These are phyloP conservation scores for Chironex yamaguchii DNA, from an alignment of 30 jellyfish, hydroid and myxozoan species.

Conservation along the genomic window DNA sequence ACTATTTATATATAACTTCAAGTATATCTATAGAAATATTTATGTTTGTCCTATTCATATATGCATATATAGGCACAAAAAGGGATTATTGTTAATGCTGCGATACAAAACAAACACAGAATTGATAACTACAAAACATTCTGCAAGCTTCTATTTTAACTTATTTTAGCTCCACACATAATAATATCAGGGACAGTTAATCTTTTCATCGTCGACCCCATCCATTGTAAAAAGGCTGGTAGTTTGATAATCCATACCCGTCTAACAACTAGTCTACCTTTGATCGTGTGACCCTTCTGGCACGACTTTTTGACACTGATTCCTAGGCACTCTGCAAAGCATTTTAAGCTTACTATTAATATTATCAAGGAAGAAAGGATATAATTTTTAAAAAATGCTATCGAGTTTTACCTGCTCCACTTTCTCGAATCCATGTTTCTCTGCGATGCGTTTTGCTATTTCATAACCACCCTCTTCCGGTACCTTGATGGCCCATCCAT, in stretches of 20 bases:
- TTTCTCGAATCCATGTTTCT: conserved; percentile 94
- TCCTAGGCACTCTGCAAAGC: neutral
- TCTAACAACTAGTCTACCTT: no score
- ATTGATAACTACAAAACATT: no score
- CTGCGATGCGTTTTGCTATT: conserved; percentile 91
- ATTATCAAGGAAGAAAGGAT: neutral
- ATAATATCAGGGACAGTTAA: neutral
- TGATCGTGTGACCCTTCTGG: neutral
- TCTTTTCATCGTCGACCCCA: neutral
- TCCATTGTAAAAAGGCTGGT: neutral
- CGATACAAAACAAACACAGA: no score
- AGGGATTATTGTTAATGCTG: no score
- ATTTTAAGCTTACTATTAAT: no score
- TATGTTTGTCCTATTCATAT: no score
- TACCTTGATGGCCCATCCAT: conserved; percentile 99
- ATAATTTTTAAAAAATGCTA: neutral
- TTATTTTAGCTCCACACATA: no score
- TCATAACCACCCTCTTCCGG: conserved; percentile 77
- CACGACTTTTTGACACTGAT: neutral
- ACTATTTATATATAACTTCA: no score
- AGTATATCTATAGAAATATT: no score
- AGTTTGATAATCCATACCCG: neutral
- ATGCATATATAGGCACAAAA: no score
- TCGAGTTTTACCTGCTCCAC: conserved; percentile 77
- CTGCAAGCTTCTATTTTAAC: no score